These are phyloP conservation scores for Anthophora plumipes DNA, from an alignment of 2,888 invertebrate species.

Conservation along the genomic window DNA sequence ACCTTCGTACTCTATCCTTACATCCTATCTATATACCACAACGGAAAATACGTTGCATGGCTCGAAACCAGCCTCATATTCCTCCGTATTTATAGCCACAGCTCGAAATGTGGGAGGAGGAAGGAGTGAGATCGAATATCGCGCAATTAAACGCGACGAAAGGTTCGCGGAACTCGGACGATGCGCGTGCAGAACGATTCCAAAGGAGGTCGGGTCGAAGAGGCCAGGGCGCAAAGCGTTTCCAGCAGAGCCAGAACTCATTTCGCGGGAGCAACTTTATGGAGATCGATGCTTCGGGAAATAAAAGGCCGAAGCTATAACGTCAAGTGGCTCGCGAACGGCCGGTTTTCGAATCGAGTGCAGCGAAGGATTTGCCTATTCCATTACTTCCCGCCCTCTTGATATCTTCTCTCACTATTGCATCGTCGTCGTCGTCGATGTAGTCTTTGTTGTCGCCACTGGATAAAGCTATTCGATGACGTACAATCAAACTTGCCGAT, in stretches of 20 bases:
- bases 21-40: no score
- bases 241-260: conserved; percentile 47
- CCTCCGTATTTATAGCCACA: no score
- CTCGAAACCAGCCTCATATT: no score
- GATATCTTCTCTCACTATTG: conserved; percentile 51
- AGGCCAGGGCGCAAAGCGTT: conserved; percentile 22
- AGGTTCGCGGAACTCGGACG: neutral
- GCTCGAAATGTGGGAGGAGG: no score
- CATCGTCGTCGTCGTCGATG: conserved; percentile 46
- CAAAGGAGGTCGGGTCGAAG: conserved; percentile 51
- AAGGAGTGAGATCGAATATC: no score
- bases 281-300: conserved; percentile 75
- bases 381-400: conserved; percentile 57
- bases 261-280: conserved; percentile 71
- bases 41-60: no score
- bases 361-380: conserved; percentile 67
- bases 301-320: conserved; percentile 69
- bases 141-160: conserved; percentile 7
- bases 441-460: conserved; percentile 13
- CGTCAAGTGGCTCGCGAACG: conserved; percentile 50
- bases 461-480: conserved; percentile 39
- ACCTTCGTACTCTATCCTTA: no score
- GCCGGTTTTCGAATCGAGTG: conserved; percentile 45
- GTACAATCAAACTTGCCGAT: conserved; percentile 71
- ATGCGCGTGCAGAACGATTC: conserved; percentile 36